Conservation (phyloP, 2,113 vertebrate genomes). For the Polypterus bichir region DNA sequence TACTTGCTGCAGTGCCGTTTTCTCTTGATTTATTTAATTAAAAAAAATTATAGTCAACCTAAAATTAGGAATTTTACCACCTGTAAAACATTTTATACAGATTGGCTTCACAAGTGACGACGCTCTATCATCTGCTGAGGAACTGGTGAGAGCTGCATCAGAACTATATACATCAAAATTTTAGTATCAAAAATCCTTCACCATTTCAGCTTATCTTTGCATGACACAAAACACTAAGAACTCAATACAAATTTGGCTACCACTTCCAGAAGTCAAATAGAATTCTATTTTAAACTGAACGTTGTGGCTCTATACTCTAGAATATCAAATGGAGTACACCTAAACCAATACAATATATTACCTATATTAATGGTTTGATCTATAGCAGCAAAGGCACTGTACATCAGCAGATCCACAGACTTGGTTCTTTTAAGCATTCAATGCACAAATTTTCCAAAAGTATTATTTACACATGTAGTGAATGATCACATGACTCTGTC, state of each 20-base stretch:
- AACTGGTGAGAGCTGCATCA: slow-evolving; percentile 39
- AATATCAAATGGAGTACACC: slow-evolving; percentile 68
- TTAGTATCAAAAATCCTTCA: slow-evolving; percentile 78
- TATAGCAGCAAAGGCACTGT: slow-evolving; percentile 84
- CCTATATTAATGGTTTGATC: slow-evolving; percentile 70
- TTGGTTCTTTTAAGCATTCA: slow-evolving; percentile 35
- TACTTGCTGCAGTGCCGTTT: too few species aligned
- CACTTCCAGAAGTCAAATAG: slow-evolving; percentile 66
- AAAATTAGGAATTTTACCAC: neutral
- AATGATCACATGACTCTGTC: slow-evolving; percentile 5
- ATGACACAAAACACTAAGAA: slow-evolving; percentile 75
- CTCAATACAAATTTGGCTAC: slow-evolving; percentile 70
- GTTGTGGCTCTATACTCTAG: slow-evolving; percentile 67
- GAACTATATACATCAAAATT: slow-evolving; percentile 74
- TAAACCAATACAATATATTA: slow-evolving; percentile 73
- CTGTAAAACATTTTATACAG: neutral
- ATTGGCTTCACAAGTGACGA: neutral
- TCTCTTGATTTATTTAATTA: neutral
- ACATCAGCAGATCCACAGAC: slow-evolving; percentile 80
- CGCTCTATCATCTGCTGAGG: neutral
- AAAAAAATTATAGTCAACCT: neutral
- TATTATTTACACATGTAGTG: slow-evolving; percentile 14
- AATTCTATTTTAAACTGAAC: slow-evolving; percentile 68
- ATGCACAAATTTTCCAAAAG: slow-evolving; percentile 13
- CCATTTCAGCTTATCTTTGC: slow-evolving; percentile 70